Conservation (phyloP, 2,888 invertebrate species). For the Phragmatobia fuliginosa region DNA sequence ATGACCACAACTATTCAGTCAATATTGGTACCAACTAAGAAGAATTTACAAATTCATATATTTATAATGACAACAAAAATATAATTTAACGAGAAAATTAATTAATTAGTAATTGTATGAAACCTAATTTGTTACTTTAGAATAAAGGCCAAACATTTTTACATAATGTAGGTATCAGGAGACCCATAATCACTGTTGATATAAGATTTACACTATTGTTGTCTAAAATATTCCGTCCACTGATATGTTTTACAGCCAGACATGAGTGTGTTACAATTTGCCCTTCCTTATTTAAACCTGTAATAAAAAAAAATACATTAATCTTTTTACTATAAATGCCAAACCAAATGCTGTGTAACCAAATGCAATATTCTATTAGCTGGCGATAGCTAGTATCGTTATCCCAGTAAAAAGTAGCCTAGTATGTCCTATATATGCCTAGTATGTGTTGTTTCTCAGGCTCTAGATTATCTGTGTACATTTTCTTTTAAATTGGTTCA, state of each 20-base stretch:
- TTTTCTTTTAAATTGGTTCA: too few relatives aligned
- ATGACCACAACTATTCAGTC: too few relatives aligned
- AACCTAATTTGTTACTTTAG: slow-evolving; percentile 25
- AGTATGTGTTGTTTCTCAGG: too few relatives aligned
- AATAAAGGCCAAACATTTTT: slow-evolving; percentile 72
- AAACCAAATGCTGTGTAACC: too few relatives aligned
- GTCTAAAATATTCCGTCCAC: slow-evolving; percentile 91
- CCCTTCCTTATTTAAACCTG: slow-evolving; percentile 90
- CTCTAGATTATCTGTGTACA: too few relatives aligned
- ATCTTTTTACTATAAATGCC: neutral
- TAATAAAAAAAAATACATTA: slow-evolving; percentile 49
- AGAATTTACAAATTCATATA: neutral
- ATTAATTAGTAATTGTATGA: neutral
- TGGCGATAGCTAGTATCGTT: too few relatives aligned
- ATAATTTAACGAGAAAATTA: neutral
- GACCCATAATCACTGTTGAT: slow-evolving; percentile 91
- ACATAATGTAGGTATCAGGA: slow-evolving; percentile 89
- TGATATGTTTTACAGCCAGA: slow-evolving; percentile 90
- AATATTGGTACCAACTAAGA: too few relatives aligned
- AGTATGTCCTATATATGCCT: too few relatives aligned
- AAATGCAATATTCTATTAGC: neutral
- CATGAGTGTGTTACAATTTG: slow-evolving; percentile 91
- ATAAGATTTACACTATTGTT: slow-evolving; percentile 96
- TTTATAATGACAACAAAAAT: neutral
- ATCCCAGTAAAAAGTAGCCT: too few relatives aligned